A percentile compares a stretch with the other conserved stretches of the same genome.
Evolutionary conservation across 2,113 vertebrate species (phyloP).

Genomic region (Larimichthys crocea): DNA sequence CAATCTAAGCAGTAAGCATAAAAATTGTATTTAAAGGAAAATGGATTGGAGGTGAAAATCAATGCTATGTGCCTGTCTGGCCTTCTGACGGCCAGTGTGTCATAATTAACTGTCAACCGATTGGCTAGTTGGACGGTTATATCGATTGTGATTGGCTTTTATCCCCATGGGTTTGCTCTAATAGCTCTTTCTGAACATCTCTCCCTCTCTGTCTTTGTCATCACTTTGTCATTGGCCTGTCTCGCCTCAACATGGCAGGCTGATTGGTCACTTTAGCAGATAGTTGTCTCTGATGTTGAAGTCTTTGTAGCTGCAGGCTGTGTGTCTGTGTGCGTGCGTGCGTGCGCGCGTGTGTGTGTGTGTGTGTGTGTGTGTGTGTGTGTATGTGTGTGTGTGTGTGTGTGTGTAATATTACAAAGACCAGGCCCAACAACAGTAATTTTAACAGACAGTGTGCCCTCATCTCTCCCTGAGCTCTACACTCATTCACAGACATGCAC

Average conservation of each 20-base stretch:
- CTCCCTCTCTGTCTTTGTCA: slow-evolving; percentile 46
- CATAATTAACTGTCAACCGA: slow-evolving; percentile 49
- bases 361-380: neutral
- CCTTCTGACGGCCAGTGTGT: slow-evolving; percentile 34
- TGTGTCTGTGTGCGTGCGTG: neutral
- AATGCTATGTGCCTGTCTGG: slow-evolving; percentile 26
- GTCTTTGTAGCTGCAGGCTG: slow-evolving; percentile 12
- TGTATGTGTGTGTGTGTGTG: neutral
- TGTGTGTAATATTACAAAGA: slow-evolving; percentile 13
- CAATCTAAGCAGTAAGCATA: slow-evolving; percentile 33
- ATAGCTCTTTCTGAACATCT: slow-evolving; percentile 23
- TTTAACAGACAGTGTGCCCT: slow-evolving; percentile 18
- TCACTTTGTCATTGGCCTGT: slow-evolving; percentile 26
- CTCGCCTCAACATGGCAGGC: slow-evolving; percentile 11
- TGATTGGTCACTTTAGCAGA: slow-evolving; percentile 53
- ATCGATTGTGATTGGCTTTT: slow-evolving; percentile 59
- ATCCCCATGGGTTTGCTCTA: slow-evolving; percentile 36
- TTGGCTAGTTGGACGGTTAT: slow-evolving; percentile 38
- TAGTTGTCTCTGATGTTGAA: slow-evolving; percentile 45
- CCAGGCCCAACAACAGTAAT: slow-evolving; percentile 25
- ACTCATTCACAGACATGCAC: neutral
- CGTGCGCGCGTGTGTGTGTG: neutral
- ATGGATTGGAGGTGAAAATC: slow-evolving; percentile 36
- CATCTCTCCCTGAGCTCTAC: neutral
- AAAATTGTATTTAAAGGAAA: slow-evolving; percentile 36